Evolutionary conservation across 2,888 invertebrate species (phyloP), one percentile per base, ranked within the genome.

Genomic region (Ariolimax columbianus): DNA sequence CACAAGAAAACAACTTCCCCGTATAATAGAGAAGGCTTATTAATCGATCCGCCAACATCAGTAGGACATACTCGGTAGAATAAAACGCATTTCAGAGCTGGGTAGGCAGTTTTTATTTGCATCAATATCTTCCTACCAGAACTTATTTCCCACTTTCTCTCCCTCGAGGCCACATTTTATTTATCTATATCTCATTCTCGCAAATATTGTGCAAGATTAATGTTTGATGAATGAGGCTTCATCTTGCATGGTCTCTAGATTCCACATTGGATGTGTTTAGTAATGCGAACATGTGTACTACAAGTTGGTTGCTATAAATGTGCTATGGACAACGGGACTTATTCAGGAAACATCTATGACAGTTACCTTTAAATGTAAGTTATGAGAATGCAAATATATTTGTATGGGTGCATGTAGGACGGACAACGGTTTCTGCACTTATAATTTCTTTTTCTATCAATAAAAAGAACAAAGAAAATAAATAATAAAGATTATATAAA

Each of bases 1-100:
- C 73, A 43, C 11, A 75, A 75, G 73, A 33, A 47, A 30, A 43
- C 73, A 47, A 38, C n/a, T 30, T 75, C 30, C 40, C 38, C 40
- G 26, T 40, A 40, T 40, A 72, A 72, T 40, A 72, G 72, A 38
- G n/a, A 40, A 23, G 72, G 55, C 38, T 19, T 26, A 72, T 72
- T 72, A 72, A 72, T 72, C 72, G 72, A 40, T 40, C 72, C 0
- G 40, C 72, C 17, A 72, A 40, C 40, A 40, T 38, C 72, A 72
- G 40, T 38, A 72, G 23, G 72, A 72, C 72, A 72, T 40, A 72
- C 72, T 19, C 4, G 14, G 11, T 30, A 30, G 63, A 63, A 63
- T 63, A n/a, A 63, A n/a, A 63, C 63, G 14, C 63, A n/a, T 63
- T 63, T 14, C 30, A 1, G 63, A 63, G 23, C 23, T 3, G 23